A percentile compares a stretch with the other conserved stretches of the same genome.
Conservation (phyloP, 2,797 vertebrate genomes). For the Psittacula derbiana region DNA sequence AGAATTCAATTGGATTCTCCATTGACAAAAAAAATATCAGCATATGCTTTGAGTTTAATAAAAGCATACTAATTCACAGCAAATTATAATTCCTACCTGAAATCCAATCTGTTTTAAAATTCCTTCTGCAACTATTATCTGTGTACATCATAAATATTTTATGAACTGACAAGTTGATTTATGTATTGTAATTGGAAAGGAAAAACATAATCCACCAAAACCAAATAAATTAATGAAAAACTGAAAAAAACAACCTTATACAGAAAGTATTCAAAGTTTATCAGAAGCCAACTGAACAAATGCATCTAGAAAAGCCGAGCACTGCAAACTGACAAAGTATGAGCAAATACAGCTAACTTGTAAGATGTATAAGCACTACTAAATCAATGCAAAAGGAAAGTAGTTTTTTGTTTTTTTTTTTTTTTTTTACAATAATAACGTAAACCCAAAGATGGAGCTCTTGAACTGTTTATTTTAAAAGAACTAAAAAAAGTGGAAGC, state of each 20-base stretch:
- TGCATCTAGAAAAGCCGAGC: background rate
- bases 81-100: background rate
- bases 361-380: background rate
- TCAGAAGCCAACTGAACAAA: background rate
- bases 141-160: background rate
- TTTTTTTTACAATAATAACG: background rate
- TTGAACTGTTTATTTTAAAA: slow-evolving; percentile 14
- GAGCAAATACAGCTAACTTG: background rate
- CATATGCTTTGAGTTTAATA: background rate
- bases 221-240: background rate
- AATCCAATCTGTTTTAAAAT: background rate
- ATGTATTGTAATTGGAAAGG: background rate
- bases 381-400: background rate
- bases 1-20: background rate
- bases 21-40: background rate
- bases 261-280: background rate
- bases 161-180: background rate
- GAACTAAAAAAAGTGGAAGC: background rate
- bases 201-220: background rate
- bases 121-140: background rate
- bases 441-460: slow-evolving; percentile 53
- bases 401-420: background rate
- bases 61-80: background rate
- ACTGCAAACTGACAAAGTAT: background rate
- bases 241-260: background rate